A percentile compares a stretch with the other conserved stretches of the same genome.
These are phyloP conservation scores for Pseudochaenichthys georgianus DNA, from an alignment of 2,797 vertebrate species.

Conservation along the genomic window DNA sequence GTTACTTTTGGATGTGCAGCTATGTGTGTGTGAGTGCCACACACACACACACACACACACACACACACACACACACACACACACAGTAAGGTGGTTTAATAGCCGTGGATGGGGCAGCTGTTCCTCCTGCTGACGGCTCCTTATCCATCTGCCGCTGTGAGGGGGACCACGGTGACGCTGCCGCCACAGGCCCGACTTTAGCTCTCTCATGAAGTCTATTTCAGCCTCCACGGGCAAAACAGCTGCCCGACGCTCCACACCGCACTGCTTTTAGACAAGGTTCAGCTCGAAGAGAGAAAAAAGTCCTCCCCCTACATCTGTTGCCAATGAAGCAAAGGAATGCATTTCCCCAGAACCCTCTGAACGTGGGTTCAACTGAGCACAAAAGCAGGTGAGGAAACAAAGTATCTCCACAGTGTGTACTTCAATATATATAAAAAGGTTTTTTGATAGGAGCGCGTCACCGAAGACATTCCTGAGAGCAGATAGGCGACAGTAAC, in stretches of 20 bases:
- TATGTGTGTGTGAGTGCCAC: constrained; percentile 42
- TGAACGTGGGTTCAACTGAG: constrained; percentile 67
- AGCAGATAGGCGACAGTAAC: constrained; percentile 57
- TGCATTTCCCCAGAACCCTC: constrained; percentile 76
- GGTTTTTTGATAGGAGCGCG: constrained; percentile 17
- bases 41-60: constrained; percentile 52
- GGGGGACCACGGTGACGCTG: constrained; percentile 66
- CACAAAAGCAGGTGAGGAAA: constrained; percentile 58
- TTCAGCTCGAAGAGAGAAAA: constrained; percentile 69
- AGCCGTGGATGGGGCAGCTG: constrained; percentile 73
- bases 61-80: constrained; percentile 49
- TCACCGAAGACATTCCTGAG: constrained; percentile 49
- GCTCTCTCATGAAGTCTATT: constrained; percentile 82
- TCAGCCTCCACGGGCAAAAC: constrained; percentile 79
- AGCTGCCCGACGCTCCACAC: constrained; percentile 77
- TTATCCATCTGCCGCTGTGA: constrained; percentile 76
- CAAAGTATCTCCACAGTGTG: constrained; percentile 22
- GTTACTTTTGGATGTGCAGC: constrained; percentile 41
- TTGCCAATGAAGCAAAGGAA: constrained; percentile 86
- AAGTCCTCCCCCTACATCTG: constrained; percentile 83
- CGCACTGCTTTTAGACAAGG: constrained; percentile 80
- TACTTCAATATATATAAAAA: background rate
- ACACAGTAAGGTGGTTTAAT: constrained; percentile 62
- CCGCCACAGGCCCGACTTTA: constrained; percentile 75
- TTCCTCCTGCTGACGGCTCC: constrained; percentile 75